Percentiles rank a stretch among this genome's conserved stretches.
Evolutionary conservation across 2,797 vertebrate genomes (phyloP).

Genomic region (Coendou prehensilis): DNA sequence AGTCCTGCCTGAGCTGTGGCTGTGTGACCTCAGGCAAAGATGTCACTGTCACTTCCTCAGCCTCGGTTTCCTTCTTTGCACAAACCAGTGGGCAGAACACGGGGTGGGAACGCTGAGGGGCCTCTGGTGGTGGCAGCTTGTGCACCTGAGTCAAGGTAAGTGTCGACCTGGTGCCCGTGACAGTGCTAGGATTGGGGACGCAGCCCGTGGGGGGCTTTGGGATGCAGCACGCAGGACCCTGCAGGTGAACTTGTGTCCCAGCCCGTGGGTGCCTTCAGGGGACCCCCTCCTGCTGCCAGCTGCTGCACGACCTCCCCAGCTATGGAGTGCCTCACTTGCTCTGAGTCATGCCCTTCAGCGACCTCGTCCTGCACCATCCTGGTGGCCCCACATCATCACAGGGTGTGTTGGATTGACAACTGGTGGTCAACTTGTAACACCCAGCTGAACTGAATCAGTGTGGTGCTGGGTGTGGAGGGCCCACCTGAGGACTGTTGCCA

Average conservation of each 20-base stretch:
- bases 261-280: neutral
- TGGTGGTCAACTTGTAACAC: too few relatives aligned
- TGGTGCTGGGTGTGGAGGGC: too few relatives aligned
- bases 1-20: neutral
- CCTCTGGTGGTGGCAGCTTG: neutral
- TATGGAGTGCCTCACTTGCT: neutral
- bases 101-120: neutral
- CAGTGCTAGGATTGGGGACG: neutral
- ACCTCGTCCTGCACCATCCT: neutral
- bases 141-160: neutral
- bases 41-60: neutral
- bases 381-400: neutral
- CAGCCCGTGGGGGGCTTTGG: accelerated
- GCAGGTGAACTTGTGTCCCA: neutral
- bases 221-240: neutral
- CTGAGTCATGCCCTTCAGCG: neutral
- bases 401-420: too few relatives aligned
- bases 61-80: neutral
- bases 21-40: neutral
- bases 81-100: neutral
- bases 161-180: neutral
- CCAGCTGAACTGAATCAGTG: too few relatives aligned
- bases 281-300: neutral
- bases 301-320: neutral
- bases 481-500: too few relatives aligned